Conservation (phyloP, 2,113 vertebrate genomes). For the Herpetotheres cachinnans region DNA sequence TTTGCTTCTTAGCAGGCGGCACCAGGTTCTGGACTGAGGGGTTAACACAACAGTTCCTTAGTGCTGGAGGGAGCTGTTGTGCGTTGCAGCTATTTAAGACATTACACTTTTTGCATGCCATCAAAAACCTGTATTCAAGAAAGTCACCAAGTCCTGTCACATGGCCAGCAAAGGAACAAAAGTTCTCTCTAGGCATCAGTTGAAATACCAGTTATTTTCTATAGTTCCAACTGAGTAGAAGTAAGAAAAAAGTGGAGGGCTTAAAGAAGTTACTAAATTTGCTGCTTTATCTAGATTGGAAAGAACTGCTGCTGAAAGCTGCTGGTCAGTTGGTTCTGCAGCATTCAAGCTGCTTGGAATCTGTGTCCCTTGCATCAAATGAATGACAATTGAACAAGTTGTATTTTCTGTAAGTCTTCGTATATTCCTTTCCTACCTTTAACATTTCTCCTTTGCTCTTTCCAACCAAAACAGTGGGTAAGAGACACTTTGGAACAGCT, state of each 20-base stretch:
- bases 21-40: not conserved
- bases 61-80: not conserved
- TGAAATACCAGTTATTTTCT: not conserved
- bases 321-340: not conserved
- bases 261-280: not conserved
- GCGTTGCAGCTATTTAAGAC: not conserved
- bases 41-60: not conserved
- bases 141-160: not conserved
- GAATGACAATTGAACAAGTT: not conserved
- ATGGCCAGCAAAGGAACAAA: accelerated
- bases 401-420: not conserved
- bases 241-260: not conserved
- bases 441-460: not conserved
- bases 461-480: not conserved
- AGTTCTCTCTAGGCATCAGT: not conserved
- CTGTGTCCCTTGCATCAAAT: not conserved
- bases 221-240: not conserved
- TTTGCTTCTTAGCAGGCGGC: not conserved
- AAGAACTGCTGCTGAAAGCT: not conserved
- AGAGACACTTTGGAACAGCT: not conserved
- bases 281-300: not conserved
- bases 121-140: not conserved
- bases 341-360: not conserved
- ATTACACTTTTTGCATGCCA: not conserved
- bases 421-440: not conserved